phyloP scores from a whole-genome alignment of 1,140 invertebrate species.

The Conus betulinus region DNA sequence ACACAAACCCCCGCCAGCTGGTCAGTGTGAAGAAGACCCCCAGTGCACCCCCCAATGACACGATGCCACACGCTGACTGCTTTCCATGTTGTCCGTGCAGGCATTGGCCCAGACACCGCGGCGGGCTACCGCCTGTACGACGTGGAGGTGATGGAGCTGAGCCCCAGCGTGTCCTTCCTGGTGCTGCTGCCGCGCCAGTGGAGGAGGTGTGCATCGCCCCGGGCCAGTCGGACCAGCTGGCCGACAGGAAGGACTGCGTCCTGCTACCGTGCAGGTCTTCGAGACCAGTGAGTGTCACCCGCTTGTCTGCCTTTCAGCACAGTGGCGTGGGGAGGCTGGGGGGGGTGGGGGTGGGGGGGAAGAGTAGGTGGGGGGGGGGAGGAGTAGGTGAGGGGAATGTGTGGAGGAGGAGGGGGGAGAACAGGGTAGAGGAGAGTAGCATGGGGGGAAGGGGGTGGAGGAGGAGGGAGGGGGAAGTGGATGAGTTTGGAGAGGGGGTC shows the following conservation, averaged over 20 bases:
- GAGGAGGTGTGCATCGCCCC: constrained; percentile 94
- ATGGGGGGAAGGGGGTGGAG: not conserved
- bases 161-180: constrained; percentile 90
- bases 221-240: constrained; percentile 86
- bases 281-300: constrained; percentile 84
- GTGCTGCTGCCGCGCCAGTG: constrained; percentile 90
- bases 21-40: too few species aligned
- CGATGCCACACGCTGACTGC: not conserved
- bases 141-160: constrained; percentile 93
- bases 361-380: too few species aligned
- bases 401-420: too few species aligned
- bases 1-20: too few species aligned
- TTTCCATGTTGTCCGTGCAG: not conserved
- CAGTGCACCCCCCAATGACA: not conserved
- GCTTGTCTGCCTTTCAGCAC: too few species aligned
- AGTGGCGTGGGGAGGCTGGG: not conserved
- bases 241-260: constrained; percentile 86
- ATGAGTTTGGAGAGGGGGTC: not conserved
- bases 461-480: not conserved
- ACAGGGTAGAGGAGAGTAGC: not conserved
- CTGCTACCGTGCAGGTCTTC: constrained; percentile 88
- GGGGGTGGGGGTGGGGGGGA: not conserved
- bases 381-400: too few species aligned
- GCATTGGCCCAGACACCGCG: constrained; percentile 8
- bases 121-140: constrained; percentile 85